A percentile compares a stretch with the other conserved stretches of the same genome.
Conservation (phyloP, 2,888 invertebrate species). For the Brachypterus glaber region DNA sequence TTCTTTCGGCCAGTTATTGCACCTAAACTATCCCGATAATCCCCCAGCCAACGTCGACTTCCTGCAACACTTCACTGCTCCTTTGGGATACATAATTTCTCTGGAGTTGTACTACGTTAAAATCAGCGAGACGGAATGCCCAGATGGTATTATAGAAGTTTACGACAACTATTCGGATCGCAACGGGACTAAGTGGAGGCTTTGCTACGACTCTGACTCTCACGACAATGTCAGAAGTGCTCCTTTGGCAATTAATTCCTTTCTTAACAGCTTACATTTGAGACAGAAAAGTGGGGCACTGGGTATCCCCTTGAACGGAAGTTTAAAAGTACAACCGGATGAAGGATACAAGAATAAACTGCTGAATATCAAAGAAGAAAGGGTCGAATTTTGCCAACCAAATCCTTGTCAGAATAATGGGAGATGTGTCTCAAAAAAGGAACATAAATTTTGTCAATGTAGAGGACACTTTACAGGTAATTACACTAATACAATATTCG, state of each 20-base stretch:
- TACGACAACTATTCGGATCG: conserved; percentile 61
- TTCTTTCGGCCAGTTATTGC: conserved; percentile 43
- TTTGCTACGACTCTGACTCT: conserved; percentile 44
- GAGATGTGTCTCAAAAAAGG: conserved; percentile 52
- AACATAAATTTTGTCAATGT: conserved; percentile 58
- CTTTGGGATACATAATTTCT: conserved; percentile 45
- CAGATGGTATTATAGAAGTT: conserved; percentile 33
- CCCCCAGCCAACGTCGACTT: conserved; percentile 46
- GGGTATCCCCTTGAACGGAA: conserved; percentile 51
- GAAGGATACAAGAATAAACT: conserved; percentile 56
- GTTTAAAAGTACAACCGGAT: conserved; percentile 53
- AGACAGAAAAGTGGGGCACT: conserved; percentile 43
- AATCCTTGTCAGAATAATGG: conserved; percentile 66
- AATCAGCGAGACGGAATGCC: conserved; percentile 36
- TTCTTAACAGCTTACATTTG: conserved; percentile 55
- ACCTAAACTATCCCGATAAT: conserved; percentile 50
- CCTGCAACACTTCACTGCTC: conserved; percentile 48
- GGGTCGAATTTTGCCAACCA: conserved; percentile 59
- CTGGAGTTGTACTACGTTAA: conserved; percentile 44
- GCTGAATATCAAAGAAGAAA: conserved; percentile 48
- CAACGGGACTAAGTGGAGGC: conserved; percentile 60
- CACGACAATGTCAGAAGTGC: conserved; percentile 35
- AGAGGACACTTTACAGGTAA: conserved; percentile 63
- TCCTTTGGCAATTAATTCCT: conserved; percentile 55
- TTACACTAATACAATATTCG: too few relatives aligned